These are phyloP conservation scores for Babyrousa celebensis DNA, from an alignment of 2,797 vertebrate genomes.

Conservation along the genomic window DNA sequence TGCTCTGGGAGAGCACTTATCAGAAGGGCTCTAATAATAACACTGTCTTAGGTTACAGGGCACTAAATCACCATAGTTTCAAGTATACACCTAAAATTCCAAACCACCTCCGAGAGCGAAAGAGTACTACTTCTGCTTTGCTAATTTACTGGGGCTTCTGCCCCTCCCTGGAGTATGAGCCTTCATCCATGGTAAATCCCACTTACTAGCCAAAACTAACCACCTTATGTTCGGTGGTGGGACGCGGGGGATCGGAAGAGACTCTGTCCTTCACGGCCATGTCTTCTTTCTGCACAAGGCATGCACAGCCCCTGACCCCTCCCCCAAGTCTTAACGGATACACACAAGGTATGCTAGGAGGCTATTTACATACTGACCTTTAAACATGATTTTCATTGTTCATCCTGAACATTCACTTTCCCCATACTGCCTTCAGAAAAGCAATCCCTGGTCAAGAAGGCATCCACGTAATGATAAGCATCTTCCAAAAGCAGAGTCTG, in stretches of 20 bases:
- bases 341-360: conserved; percentile 44
- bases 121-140: neutral
- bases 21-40: conserved; percentile 22
- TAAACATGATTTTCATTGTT: conserved; percentile 19
- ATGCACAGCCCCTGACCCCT: neutral
- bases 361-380: conserved; percentile 67
- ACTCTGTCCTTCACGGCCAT: neutral
- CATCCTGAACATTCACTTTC: conserved; percentile 48
- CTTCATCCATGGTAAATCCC: neutral
- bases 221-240: conserved; percentile 10
- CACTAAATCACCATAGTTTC: neutral
- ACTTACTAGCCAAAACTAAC: neutral
- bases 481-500: conserved; percentile 54
- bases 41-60: neutral
- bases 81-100: neutral
- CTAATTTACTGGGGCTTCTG: neutral
- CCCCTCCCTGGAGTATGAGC: neutral
- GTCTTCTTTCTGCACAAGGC: conserved; percentile 27
- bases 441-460: conserved; percentile 29
- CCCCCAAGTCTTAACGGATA: neutral
- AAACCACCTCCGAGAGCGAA: conserved; percentile 7
- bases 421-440: conserved; percentile 57
- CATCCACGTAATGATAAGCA: neutral
- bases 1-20: neutral
- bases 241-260: neutral